phyloP scores from a whole-genome alignment of 2,113 vertebrate genomes.

The Anarrhichthys ocellatus region DNA sequence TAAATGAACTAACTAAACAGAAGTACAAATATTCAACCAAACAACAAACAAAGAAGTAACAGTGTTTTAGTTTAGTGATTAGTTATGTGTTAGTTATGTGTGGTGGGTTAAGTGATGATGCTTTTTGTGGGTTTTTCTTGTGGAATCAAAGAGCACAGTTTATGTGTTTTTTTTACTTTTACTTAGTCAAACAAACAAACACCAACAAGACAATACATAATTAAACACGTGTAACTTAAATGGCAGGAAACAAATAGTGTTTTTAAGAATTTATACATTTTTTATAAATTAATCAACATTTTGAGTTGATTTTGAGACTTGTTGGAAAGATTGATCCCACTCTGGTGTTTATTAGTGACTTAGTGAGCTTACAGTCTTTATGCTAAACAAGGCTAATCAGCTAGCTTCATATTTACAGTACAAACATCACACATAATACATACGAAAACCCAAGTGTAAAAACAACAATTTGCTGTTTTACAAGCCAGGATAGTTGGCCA shows the following conservation, averaged over 20 bases:
- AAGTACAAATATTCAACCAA: too few species aligned
- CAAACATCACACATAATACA: neutral
- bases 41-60: too few species aligned
- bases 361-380: neutral
- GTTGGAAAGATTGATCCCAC: neutral
- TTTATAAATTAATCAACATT: neutral
- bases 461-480: neutral
- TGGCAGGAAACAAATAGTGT: neutral
- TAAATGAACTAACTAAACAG: too few species aligned
- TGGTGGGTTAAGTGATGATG: too few species aligned
- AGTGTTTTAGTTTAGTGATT: too few species aligned
- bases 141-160: neutral
- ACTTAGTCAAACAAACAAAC: neutral
- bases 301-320: neutral
- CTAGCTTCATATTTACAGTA: neutral
- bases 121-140: neutral
- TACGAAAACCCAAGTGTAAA: neutral
- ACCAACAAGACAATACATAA: slow-evolving; percentile 8
- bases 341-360: neutral
- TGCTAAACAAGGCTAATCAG: neutral
- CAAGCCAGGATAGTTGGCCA: neutral
- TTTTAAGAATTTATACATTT: neutral
- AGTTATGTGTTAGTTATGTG: too few species aligned
- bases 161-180: neutral
- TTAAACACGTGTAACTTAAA: neutral